Evolutionary conservation across 2,888 invertebrate species (phyloP).

Genomic region (Phymatocera aterrima): DNA sequence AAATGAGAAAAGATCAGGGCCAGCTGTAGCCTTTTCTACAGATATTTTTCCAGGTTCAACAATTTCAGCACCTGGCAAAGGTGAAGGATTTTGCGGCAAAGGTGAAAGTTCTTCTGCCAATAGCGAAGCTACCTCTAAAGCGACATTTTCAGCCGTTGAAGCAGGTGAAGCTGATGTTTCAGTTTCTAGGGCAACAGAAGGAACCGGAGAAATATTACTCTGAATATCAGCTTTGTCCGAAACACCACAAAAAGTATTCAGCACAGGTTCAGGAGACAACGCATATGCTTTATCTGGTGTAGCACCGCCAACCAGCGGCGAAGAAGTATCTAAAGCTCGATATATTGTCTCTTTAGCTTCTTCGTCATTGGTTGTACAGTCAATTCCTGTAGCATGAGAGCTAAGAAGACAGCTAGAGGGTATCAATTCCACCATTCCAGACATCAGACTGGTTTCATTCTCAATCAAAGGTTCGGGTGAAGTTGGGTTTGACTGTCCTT

Average conservation of each 20-base stretch:
- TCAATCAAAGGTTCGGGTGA: slow-evolving; percentile 19
- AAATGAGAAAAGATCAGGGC: neutral
- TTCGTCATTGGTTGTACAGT: neutral
- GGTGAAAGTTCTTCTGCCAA: neutral
- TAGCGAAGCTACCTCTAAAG: neutral
- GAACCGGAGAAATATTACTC: neutral
- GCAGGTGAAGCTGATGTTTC: neutral
- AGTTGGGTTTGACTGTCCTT: neutral
- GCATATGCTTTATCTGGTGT: neutral
- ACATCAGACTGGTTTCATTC: slow-evolving; percentile 22
- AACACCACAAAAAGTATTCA: neutral
- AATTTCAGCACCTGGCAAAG: neutral
- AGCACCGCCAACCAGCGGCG: neutral
- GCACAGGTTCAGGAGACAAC: neutral
- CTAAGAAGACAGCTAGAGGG: neutral
- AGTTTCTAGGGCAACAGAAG: neutral
- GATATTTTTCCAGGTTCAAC: neutral
- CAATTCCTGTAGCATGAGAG: neutral
- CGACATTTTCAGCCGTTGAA: neutral
- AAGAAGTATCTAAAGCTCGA: slow-evolving; percentile 7
- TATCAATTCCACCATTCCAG: slow-evolving; percentile 24
- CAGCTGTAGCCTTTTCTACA: neutral
- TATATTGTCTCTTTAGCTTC: neutral
- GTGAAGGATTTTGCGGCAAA: neutral
- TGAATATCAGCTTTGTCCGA: slow-evolving; percentile 6